Conservation (phyloP, 2,113 vertebrate genomes). For the Chiloscyllium plagiosum region DNA sequence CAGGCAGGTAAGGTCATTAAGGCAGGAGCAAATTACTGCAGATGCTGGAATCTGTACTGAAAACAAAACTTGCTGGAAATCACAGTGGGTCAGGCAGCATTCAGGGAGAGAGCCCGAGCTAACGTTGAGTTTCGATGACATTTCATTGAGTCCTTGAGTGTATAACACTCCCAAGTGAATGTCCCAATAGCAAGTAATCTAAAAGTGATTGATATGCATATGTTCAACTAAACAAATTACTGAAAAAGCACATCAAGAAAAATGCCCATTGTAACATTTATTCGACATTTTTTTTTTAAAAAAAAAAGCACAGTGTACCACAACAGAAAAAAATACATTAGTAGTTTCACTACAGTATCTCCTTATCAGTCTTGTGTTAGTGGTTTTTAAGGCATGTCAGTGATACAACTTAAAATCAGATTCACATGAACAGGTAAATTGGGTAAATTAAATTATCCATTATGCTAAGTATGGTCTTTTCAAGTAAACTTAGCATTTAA, state of each 20-base stretch:
- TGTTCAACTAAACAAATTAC: background rate
- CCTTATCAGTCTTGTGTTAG: background rate
- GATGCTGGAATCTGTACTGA: no score
- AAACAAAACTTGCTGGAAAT: no score
- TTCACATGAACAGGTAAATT: background rate
- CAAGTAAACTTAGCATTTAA: conserved; percentile 30
- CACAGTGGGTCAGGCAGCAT: no score
- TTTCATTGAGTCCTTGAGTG: background rate
- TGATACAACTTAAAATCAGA: conserved; percentile 14
- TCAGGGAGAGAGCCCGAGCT: no score
- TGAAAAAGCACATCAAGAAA: background rate
- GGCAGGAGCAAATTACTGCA: no score
- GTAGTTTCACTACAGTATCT: background rate
- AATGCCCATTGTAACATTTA: conserved; percentile 10
- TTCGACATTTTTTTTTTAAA: background rate
- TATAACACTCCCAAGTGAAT: background rate
- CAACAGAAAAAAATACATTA: background rate
- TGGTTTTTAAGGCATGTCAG: conserved; percentile 32
- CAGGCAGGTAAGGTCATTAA: no score
- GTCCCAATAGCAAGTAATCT: background rate
- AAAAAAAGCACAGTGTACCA: conserved; percentile 16
- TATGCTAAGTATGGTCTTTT: conserved; percentile 5
- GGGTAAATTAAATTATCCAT: background rate
- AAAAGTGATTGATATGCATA: conserved; percentile 6
- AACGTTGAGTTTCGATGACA: no score